Evolutionary conservation across 2,888 invertebrate species (phyloP).

Genomic region (Rhagophthalmus giganteus): DNA sequence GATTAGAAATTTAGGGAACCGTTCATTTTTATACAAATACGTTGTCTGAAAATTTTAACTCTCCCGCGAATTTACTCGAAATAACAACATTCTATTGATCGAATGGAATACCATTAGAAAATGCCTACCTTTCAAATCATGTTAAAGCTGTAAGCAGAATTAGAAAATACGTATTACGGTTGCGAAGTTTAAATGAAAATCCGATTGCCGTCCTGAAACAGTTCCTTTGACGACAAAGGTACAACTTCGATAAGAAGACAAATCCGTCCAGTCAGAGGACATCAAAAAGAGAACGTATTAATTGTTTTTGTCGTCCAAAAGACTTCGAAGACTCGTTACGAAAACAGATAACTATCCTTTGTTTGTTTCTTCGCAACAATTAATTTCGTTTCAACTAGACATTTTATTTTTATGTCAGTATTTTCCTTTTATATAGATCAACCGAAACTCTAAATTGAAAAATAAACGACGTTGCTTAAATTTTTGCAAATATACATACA

Average conservation of each 20-base stretch:
- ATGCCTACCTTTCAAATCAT: not conserved
- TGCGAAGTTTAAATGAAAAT: conserved; percentile 14
- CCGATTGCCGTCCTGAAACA: conserved; percentile 10
- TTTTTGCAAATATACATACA: conserved; percentile 5
- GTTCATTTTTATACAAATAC: conserved; percentile 10
- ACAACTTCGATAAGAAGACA: conserved; percentile 18
- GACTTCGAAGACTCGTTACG: conserved; percentile 14
- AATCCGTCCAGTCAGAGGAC: conserved; percentile 16
- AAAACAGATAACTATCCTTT: conserved; percentile 18
- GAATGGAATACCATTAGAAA: not conserved
- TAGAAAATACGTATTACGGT: not conserved
- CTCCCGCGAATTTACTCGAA: too few relatives aligned
- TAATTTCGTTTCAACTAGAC: conserved; percentile 8
- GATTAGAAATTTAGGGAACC: conserved; percentile 9
- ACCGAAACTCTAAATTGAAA: not conserved
- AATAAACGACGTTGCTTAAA: not conserved
- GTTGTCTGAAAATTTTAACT: too few relatives aligned
- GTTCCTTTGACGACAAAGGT: conserved; percentile 16
- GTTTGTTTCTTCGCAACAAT: conserved; percentile 6
- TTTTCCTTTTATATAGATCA: not conserved
- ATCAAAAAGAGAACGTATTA: conserved; percentile 21
- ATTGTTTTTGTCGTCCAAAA: conserved; percentile 15
- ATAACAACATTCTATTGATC: too few relatives aligned
- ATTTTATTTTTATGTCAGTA: conserved; percentile 13
- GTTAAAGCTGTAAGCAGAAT: not conserved